Conservation (phyloP, 2,797 vertebrate genomes). For the Chaenodraco wilsoni region DNA sequence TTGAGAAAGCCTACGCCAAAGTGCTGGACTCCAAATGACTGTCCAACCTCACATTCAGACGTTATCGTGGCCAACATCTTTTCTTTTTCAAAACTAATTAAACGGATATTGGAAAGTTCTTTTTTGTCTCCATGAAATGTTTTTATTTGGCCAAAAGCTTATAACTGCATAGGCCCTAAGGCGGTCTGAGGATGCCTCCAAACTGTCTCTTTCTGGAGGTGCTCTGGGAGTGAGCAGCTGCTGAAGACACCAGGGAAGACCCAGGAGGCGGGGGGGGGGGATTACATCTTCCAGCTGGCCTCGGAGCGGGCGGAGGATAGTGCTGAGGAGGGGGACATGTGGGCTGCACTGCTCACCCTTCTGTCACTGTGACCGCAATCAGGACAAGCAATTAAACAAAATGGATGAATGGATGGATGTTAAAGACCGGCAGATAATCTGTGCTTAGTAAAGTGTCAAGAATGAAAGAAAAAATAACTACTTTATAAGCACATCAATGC, state of each 20-base stretch:
- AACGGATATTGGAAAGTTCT: not conserved
- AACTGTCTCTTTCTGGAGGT: not conserved
- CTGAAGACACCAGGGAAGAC: slow-evolving; percentile 6
- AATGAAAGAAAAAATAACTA: slow-evolving; percentile 4
- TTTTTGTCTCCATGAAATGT: not conserved
- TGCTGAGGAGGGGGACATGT: slow-evolving; percentile 16
- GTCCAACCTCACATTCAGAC: not conserved
- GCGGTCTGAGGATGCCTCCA: not conserved
- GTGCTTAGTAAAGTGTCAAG: slow-evolving; percentile 13
- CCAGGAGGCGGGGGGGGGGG: slow-evolving; percentile 18
- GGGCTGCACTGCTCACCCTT: slow-evolving; percentile 14
- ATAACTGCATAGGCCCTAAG: not conserved
- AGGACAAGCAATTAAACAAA: slow-evolving; percentile 57
- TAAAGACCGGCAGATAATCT: slow-evolving; percentile 32
- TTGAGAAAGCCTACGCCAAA: not conserved
- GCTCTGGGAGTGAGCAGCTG: slow-evolving; percentile 5
- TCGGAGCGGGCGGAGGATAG: slow-evolving; percentile 21
- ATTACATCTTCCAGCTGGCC: slow-evolving; percentile 14
- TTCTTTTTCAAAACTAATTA: not conserved
- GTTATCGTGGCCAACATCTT: not conserved
- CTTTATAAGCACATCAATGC: slow-evolving; percentile 44
- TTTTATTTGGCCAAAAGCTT: not conserved
- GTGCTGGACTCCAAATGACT: not conserved
- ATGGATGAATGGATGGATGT: slow-evolving; percentile 17
- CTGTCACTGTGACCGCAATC: slow-evolving; percentile 50